These are phyloP conservation scores for Dromaius novaehollandiae DNA, from an alignment of 2,113 vertebrate genomes.

Conservation along the genomic window DNA sequence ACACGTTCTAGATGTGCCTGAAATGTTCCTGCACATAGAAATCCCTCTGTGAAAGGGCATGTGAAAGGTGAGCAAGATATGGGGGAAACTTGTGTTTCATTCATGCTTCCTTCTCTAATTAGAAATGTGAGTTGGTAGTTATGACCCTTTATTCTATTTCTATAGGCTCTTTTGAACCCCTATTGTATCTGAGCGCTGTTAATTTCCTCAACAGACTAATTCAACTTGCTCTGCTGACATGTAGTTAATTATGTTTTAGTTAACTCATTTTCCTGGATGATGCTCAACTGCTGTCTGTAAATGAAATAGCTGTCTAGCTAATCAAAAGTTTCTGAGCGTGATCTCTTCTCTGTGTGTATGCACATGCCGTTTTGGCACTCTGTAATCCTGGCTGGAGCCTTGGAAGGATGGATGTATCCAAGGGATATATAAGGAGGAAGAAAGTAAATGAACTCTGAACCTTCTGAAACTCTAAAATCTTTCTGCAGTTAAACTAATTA, in stretches of 20 bases:
- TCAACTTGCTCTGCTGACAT: constrained; percentile 39
- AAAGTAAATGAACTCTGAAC: not conserved
- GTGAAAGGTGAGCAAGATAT: constrained; percentile 36
- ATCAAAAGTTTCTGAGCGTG: constrained; percentile 17
- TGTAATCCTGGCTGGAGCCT: not conserved
- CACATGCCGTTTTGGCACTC: not conserved
- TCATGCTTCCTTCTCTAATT: constrained; percentile 21
- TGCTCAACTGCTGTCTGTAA: constrained; percentile 42
- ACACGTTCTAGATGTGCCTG: constrained; percentile 18
- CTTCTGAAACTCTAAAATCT: not conserved
- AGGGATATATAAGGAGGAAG: not conserved
- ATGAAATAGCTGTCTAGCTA: constrained; percentile 31
- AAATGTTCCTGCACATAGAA: constrained; percentile 6
- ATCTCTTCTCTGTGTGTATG: not conserved
- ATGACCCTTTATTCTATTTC: not conserved
- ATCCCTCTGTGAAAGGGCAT: constrained; percentile 27
- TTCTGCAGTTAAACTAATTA: not conserved
- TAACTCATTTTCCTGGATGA: constrained; percentile 52
- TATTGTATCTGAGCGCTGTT: not conserved
- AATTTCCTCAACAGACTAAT: constrained; percentile 39
- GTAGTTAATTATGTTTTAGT: constrained; percentile 39
- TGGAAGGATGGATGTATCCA: not conserved
- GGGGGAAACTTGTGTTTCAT: not conserved
- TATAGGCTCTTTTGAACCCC: not conserved
- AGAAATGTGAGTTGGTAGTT: not conserved